phyloP scores from a whole-genome alignment of 2,797 vertebrate genomes.

The Darevskia nairensis region DNA sequence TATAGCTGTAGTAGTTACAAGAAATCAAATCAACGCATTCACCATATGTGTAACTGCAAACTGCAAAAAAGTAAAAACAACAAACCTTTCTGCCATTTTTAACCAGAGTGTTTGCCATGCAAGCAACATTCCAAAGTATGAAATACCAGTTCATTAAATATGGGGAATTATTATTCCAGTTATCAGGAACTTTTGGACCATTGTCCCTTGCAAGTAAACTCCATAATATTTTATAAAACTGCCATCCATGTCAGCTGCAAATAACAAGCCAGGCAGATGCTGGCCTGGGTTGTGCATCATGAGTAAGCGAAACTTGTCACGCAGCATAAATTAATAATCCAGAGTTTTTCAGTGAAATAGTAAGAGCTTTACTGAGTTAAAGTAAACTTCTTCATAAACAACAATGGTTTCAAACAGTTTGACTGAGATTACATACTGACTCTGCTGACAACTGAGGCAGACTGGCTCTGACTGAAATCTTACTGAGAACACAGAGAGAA shows the following conservation, averaged over 20 bases:
- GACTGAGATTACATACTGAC: too few relatives aligned
- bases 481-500: too few relatives aligned
- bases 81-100: background rate
- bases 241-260: background rate
- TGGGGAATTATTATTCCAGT: background rate
- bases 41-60: background rate
- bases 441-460: too few relatives aligned
- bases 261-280: background rate
- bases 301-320: too few relatives aligned
- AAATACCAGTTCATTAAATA: background rate
- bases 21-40: background rate
- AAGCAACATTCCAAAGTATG: background rate
- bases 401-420: too few relatives aligned
- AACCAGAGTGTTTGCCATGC: background rate
- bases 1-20: background rate
- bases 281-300: too few relatives aligned
- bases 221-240: background rate
- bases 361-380: too few relatives aligned
- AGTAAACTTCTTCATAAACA: too few relatives aligned
- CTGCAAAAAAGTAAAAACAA: background rate
- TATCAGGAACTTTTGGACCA: background rate
- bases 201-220: background rate
- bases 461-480: too few relatives aligned
- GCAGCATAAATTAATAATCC: too few relatives aligned
- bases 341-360: too few relatives aligned